These are phyloP conservation scores for Cistogaster globosa DNA, from an alignment of 2,888 invertebrate genomes.

Conservation along the genomic window DNA sequence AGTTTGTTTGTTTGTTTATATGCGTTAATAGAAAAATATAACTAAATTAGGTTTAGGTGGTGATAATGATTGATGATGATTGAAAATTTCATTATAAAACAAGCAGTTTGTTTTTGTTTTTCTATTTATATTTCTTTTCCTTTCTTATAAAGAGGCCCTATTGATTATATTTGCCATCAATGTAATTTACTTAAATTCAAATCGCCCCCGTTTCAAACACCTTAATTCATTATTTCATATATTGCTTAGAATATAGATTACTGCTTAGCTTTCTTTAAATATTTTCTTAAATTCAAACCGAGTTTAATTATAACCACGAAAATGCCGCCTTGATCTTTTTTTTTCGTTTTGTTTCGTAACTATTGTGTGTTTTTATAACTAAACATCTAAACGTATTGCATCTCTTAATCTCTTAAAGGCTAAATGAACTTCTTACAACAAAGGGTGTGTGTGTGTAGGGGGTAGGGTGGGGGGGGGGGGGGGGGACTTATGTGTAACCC, in stretches of 20 bases:
- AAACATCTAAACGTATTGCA: conserved; percentile 49
- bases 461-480: no score
- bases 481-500: background rate
- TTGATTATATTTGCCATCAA: conserved; percentile 16
- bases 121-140: no score
- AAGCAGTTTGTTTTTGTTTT: conserved; percentile 3
- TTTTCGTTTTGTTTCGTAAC: conserved; percentile 5
- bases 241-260: conserved; percentile 59
- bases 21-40: conserved; percentile 55
- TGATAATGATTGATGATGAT: conserved; percentile 44
- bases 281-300: conserved; percentile 25
- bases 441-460: conserved; percentile 27
- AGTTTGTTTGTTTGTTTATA: conserved; percentile 5
- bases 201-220: background rate
- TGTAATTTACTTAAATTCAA: conserved; percentile 7
- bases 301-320: conserved; percentile 53
- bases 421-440: conserved; percentile 65
- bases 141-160: background rate
- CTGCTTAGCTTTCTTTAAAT: conserved; percentile 39
- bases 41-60: conserved; percentile 56
- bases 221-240: conserved; percentile 42
- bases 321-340: background rate
- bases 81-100: conserved; percentile 10
- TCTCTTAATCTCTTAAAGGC: conserved; percentile 50
- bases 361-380: conserved; percentile 21